These are phyloP conservation scores for Leptopilina myrica DNA, from an alignment of 2,888 invertebrate species.

Conservation along the genomic window DNA sequence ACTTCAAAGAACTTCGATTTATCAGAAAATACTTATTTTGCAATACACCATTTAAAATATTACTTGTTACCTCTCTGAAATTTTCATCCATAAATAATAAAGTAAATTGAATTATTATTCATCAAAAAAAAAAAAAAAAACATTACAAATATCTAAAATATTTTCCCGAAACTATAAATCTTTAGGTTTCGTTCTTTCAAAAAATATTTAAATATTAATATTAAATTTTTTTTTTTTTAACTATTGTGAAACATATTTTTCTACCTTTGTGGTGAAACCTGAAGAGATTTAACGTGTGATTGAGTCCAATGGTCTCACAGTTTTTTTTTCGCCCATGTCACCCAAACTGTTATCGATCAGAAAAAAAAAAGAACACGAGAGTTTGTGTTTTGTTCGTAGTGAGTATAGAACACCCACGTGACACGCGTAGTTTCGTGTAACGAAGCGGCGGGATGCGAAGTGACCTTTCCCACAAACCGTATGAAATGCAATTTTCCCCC, in stretches of 20 bases:
- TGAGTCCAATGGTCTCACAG: slow-evolving; percentile 1
- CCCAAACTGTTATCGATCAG: slow-evolving; percentile 21
- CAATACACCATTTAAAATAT: too few species aligned
- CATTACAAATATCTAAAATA: too few species aligned
- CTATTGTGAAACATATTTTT: not conserved
- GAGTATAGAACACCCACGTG: slow-evolving; percentile 13
- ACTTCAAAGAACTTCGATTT: too few species aligned
- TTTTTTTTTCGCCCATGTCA: not conserved
- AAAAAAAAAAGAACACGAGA: slow-evolving; percentile 16
- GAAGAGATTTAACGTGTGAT: slow-evolving; percentile 11
- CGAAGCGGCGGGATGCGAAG: slow-evolving; percentile 31
- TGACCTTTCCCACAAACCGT: slow-evolving; percentile 54
- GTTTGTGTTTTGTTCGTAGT: not conserved
- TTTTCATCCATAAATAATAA: too few species aligned
- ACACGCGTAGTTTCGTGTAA: slow-evolving; percentile 28
- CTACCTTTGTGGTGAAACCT: not conserved
- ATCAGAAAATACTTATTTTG: too few species aligned
- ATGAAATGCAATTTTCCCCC: slow-evolving; percentile 62
- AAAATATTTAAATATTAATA: too few species aligned
- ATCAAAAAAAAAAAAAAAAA: too few species aligned
- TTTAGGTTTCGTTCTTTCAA: too few species aligned
- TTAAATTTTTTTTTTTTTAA: not conserved
- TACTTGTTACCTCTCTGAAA: too few species aligned
- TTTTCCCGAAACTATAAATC: too few species aligned
- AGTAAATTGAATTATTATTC: too few species aligned